Conservation (phyloP, 2,888 invertebrate genomes). For the Mantis religiosa region DNA sequence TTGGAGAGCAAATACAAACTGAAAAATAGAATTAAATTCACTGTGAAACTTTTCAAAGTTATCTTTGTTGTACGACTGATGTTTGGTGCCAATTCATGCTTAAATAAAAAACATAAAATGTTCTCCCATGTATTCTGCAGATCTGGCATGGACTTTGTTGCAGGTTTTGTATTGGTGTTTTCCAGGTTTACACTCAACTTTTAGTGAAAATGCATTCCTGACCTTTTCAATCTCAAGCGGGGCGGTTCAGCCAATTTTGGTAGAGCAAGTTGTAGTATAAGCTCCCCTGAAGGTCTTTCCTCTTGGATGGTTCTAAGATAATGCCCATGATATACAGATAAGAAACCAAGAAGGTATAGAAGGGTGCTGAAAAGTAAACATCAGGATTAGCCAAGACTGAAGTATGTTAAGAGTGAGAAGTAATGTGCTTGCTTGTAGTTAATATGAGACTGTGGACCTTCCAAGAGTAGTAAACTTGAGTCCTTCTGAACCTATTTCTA, state of each 20-base stretch:
- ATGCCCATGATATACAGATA: background rate
- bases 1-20: background rate
- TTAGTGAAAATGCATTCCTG: background rate
- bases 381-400: background rate
- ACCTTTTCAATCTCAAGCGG: background rate
- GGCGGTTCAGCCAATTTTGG: background rate
- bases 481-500: background rate
- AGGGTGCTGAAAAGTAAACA: background rate
- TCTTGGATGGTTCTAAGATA: background rate
- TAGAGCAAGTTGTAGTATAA: background rate
- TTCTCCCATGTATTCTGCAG: background rate
- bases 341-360: background rate
- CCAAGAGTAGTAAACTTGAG: background rate
- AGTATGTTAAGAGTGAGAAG: too few relatives aligned
- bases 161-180: background rate
- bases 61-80: background rate
- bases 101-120: background rate
- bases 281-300: background rate
- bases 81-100: background rate
- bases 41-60: background rate
- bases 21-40: background rate
- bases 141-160: background rate
- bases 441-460: background rate
- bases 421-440: background rate
- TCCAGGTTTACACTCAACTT: background rate